A percentile compares a stretch with the other conserved stretches of the same genome.
These are phyloP conservation scores for Pongo abelii DNA, from an alignment of 2,113 vertebrate species.

Conservation along the genomic window DNA sequence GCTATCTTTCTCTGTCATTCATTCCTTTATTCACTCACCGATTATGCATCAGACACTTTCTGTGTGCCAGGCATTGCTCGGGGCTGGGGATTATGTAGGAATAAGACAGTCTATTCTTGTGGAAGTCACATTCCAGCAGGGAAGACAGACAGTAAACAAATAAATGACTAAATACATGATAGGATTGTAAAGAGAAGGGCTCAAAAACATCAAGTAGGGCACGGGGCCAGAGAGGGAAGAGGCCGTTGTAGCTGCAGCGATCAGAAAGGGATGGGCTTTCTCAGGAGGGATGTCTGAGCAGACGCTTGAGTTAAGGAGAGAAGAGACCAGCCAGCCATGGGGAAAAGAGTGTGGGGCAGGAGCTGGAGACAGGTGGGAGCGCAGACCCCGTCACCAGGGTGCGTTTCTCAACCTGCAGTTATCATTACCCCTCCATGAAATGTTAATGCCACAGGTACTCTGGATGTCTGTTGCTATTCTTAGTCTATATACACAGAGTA, in stretches of 20 bases:
- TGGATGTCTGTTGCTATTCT: neutral
- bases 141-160: neutral
- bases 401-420: neutral
- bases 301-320: neutral
- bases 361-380: neutral
- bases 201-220: neutral
- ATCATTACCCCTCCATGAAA: neutral
- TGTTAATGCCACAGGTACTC: neutral
- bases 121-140: neutral
- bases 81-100: neutral
- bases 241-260: accelerated
- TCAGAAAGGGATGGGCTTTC: neutral
- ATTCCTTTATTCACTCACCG: neutral
- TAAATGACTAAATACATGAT: neutral
- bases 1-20: neutral
- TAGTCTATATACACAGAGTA: neutral
- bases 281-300: neutral
- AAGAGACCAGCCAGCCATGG: neutral
- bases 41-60: accelerated
- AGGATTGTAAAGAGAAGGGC: neutral
- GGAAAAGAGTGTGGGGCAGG: neutral
- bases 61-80: neutral
- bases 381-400: neutral
- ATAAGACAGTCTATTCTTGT: neutral
- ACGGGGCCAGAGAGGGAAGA: neutral